A percentile compares a stretch with the other conserved stretches of the same genome.
phyloP scores from a whole-genome alignment of 2,797 vertebrate genomes.

The Epinephelus coioides region DNA sequence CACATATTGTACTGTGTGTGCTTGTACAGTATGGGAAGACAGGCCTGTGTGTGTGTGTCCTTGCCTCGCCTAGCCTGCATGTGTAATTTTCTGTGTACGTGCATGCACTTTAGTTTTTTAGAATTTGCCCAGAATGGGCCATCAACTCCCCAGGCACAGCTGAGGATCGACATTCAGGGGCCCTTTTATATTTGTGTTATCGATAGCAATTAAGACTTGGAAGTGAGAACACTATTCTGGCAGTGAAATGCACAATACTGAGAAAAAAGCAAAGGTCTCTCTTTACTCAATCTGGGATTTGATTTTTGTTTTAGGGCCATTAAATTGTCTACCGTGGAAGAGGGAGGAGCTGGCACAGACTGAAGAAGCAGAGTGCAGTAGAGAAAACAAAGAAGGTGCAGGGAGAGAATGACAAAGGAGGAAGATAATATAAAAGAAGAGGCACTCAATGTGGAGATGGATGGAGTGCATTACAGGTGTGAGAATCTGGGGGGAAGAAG shows the following conservation, averaged over 20 bases:
- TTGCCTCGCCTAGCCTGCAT: not conserved
- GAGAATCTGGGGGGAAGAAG: slow-evolving; percentile 37
- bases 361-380: slow-evolving; percentile 19
- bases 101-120: not conserved
- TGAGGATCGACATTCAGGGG: slow-evolving; percentile 4
- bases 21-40: too few species aligned
- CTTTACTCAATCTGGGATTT: slow-evolving; percentile 32
- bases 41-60: not conserved
- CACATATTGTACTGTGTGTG: not conserved
- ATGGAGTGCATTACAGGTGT: slow-evolving; percentile 62
- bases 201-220: slow-evolving; percentile 30
- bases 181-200: slow-evolving; percentile 35
- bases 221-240: slow-evolving; percentile 25
- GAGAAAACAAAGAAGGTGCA: slow-evolving; percentile 38
- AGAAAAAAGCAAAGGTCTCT: slow-evolving; percentile 10
- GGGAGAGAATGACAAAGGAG: slow-evolving; percentile 51
- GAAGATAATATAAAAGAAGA: slow-evolving; percentile 58
- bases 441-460: slow-evolving; percentile 48
- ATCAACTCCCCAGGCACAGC: too few species aligned
- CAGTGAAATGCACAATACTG: slow-evolving; percentile 11
- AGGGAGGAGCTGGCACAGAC: slow-evolving; percentile 12
- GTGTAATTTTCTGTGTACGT: not conserved
- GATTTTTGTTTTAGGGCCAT: slow-evolving; percentile 46
- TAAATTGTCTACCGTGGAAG: slow-evolving; percentile 28
- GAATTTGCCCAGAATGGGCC: not conserved